Conservation (phyloP, 1,140 invertebrate species). For the Aleiodes sp. region DNA sequence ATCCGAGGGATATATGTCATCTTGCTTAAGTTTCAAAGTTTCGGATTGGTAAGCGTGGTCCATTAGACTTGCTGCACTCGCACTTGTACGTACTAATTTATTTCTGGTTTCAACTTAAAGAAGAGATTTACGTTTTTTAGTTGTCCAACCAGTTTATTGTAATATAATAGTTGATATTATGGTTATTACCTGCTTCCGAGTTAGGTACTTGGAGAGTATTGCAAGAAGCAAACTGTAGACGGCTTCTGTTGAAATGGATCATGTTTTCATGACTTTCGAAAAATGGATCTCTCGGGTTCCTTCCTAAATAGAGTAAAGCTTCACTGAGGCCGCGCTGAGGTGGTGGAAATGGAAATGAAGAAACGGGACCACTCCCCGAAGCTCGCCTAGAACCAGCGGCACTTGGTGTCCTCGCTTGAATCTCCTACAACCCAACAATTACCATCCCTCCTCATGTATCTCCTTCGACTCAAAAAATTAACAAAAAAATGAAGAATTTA, state of each 20-base stretch:
- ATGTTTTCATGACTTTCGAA: constrained; percentile 52
- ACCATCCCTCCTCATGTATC: no score
- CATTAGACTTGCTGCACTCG: constrained; percentile 56
- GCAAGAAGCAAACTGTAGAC: constrained; percentile 60
- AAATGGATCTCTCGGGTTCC: constrained; percentile 43
- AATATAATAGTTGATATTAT: not conserved
- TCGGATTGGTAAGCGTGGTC: constrained; percentile 54
- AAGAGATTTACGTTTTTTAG: not conserved
- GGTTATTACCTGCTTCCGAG: constrained; percentile 53
- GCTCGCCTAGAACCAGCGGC: constrained; percentile 78
- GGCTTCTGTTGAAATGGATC: constrained; percentile 49
- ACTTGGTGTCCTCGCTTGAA: constrained; percentile 80
- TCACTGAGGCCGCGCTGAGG: constrained; percentile 74
- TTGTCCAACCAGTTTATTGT: not conserved
- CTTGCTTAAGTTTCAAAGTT: constrained; percentile 39
- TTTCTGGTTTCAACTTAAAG: constrained; percentile 45
- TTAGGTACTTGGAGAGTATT: constrained; percentile 62
- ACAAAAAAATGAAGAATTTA: not conserved
- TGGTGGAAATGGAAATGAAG: constrained; percentile 70
- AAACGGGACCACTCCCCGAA: constrained; percentile 68
- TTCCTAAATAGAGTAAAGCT: constrained; percentile 66
- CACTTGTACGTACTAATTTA: constrained; percentile 55
- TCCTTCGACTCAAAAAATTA: not conserved
- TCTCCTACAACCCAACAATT: constrained; percentile 66
- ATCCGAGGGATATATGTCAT: constrained; percentile 31